A percentile compares a stretch with the other conserved stretches of the same genome.
Conservation (phyloP, 2,113 vertebrate species). For the Columba livia region DNA sequence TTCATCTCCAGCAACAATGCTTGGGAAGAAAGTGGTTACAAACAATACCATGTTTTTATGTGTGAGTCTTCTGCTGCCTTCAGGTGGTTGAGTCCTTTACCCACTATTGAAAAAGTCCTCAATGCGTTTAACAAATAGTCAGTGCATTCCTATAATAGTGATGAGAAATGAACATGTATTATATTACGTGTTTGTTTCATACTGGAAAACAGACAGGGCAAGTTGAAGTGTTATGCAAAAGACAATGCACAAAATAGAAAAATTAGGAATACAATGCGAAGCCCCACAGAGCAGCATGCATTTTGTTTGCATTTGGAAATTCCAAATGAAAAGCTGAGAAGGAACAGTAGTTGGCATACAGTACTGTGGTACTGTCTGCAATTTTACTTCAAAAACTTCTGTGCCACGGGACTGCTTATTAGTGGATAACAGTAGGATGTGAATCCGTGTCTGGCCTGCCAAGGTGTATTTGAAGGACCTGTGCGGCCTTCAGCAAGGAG, state of each 20-base stretch:
- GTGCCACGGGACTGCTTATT: neutral
- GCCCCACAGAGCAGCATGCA: neutral
- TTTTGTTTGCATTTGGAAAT: neutral
- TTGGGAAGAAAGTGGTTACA: neutral
- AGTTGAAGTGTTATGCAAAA: neutral
- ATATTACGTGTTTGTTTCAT: neutral
- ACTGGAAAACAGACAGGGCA: neutral
- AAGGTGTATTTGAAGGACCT: neutral
- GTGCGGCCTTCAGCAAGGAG: neutral
- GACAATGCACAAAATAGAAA: neutral
- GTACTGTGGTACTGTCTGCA: neutral
- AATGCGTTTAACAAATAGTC: neutral
- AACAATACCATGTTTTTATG: neutral
- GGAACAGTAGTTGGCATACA: neutral
- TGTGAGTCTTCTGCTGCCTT: neutral
- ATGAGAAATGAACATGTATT: neutral
- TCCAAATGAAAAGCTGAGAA: neutral
- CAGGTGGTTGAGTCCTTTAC: neutral
- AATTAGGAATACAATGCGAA: neutral
- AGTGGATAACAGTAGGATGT: neutral
- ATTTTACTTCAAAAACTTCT: neutral
- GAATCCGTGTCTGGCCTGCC: neutral
- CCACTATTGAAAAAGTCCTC: neutral
- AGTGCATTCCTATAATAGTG: neutral
- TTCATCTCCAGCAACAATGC: neutral